phyloP scores from a whole-genome alignment of 1,140 invertebrate genomes.

The Lepidotrigona ventralis region DNA sequence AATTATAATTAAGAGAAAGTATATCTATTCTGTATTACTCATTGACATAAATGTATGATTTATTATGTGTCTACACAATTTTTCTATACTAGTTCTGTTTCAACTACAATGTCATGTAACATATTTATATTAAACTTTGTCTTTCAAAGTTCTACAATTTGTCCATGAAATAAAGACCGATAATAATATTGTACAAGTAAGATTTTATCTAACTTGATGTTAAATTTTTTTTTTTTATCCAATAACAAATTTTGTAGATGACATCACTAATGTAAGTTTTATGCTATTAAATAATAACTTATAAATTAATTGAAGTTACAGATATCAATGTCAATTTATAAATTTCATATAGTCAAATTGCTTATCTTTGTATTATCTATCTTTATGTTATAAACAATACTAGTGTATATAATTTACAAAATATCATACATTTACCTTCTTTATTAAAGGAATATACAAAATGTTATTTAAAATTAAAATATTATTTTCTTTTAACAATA shows the following conservation, averaged over 20 bases:
- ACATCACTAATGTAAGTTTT: conserved; percentile 26
- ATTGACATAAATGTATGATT: conserved; percentile 37
- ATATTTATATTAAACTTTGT: conserved; percentile 40
- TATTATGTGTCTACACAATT: conserved; percentile 34
- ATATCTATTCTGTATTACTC: conserved; percentile 32
- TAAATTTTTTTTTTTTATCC: conserved; percentile 15
- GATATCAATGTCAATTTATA: conserved; percentile 26
- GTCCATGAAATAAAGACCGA: conserved; percentile 33
- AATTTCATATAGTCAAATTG: conserved; percentile 18
- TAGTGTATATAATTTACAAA: conserved; percentile 28
- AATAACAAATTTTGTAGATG: conserved; percentile 1
- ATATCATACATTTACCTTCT: not conserved
- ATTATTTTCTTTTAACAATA: conserved; percentile 17
- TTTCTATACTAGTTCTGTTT: conserved; percentile 41
- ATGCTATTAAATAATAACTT: not conserved
- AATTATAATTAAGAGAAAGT: conserved; percentile 25
- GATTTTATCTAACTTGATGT: not conserved
- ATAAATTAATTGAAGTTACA: not conserved
- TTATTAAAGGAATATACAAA: conserved; percentile 15
- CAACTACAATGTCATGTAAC: conserved; percentile 21
- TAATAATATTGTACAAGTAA: conserved; percentile 38
- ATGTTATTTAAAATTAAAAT: conserved; percentile 6
- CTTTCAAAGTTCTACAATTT: conserved; percentile 39
- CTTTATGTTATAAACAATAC: conserved; percentile 21
- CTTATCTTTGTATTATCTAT: conserved; percentile 15